Evolutionary conservation across 2,113 vertebrate genomes (phyloP).

Genomic region (Epinephelus moara): DNA sequence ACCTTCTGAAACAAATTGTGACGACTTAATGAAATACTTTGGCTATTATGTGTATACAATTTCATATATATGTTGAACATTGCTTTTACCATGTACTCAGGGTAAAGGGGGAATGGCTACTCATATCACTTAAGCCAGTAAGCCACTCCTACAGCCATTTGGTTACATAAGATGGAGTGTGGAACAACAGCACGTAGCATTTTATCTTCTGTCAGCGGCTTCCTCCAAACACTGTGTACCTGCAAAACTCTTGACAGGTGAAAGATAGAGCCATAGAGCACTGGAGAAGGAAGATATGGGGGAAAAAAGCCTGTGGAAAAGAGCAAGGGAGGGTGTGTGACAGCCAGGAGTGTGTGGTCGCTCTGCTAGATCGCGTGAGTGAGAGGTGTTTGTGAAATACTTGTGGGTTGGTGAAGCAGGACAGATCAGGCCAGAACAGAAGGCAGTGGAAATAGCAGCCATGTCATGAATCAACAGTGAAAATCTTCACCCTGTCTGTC

Average conservation of each 20-base stretch:
- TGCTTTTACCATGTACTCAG: background rate
- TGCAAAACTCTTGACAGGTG: slow-evolving; percentile 69
- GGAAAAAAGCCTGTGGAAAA: slow-evolving; percentile 21
- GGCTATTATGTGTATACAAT: background rate
- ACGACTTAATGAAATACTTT: background rate
- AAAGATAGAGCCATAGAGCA: slow-evolving; percentile 38
- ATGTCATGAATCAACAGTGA: slow-evolving; percentile 70
- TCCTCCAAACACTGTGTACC: slow-evolving; percentile 58
- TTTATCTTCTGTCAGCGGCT: slow-evolving; percentile 75
- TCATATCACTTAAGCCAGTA: slow-evolving; percentile 25
- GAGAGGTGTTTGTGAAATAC: slow-evolving; percentile 75
- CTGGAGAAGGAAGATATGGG: slow-evolving; percentile 8
- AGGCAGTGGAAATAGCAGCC: slow-evolving; percentile 59
- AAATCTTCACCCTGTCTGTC: slow-evolving; percentile 51
- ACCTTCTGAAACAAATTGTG: background rate
- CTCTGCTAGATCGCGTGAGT: slow-evolving; percentile 61
- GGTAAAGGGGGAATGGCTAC: background rate
- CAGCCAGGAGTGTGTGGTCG: slow-evolving; percentile 41
- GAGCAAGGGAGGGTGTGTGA: slow-evolving; percentile 41
- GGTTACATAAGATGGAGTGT: slow-evolving; percentile 68
- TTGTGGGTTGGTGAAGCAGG: slow-evolving; percentile 78
- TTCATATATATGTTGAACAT: background rate
- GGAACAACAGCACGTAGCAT: slow-evolving; percentile 67
- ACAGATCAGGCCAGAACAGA: slow-evolving; percentile 76
- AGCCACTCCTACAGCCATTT: slow-evolving; percentile 33